These are phyloP conservation scores for Protobothrops mucrosquamatus DNA, from an alignment of 2,113 vertebrate genomes.

Conservation along the genomic window DNA sequence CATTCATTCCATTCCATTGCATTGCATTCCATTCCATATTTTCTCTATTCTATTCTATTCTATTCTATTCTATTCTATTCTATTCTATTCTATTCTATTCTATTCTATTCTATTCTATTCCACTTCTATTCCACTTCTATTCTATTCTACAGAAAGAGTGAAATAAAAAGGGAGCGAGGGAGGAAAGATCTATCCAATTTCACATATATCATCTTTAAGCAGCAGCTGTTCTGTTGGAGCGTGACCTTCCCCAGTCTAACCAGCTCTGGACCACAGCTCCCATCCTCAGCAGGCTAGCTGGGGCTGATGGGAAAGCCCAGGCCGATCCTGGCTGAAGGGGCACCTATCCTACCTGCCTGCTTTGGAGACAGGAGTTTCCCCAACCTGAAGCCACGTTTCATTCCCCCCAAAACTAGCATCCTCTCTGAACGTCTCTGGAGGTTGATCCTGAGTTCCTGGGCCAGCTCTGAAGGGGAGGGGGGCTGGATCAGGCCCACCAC, in stretches of 20 bases:
- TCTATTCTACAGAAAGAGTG: background rate
- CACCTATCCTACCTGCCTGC: too few relatives aligned
- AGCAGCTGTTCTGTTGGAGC: background rate
- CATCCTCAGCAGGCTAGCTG: background rate
- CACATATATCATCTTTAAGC: background rate
- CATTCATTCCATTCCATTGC: too few relatives aligned
- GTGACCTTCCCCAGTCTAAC: background rate
- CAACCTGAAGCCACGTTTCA: background rate
- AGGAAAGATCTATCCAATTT: background rate
- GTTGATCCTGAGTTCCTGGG: too few relatives aligned
- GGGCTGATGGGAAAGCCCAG: background rate
- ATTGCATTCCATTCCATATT: too few relatives aligned
- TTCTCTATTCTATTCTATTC: too few relatives aligned
- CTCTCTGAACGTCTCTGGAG: background rate
- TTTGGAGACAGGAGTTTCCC: background rate
- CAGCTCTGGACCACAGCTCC: background rate
- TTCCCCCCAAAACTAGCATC: rapidly evolving
- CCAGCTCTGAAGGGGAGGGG: too few relatives aligned
- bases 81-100: too few relatives aligned
- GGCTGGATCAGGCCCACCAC: background rate
- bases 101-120: too few relatives aligned
- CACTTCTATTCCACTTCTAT: too few relatives aligned
- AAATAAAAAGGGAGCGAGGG: background rate
- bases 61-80: too few relatives aligned
- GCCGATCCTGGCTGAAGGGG: background rate